phyloP scores from a whole-genome alignment of 2,113 vertebrate species.

The Chauna torquata region DNA sequence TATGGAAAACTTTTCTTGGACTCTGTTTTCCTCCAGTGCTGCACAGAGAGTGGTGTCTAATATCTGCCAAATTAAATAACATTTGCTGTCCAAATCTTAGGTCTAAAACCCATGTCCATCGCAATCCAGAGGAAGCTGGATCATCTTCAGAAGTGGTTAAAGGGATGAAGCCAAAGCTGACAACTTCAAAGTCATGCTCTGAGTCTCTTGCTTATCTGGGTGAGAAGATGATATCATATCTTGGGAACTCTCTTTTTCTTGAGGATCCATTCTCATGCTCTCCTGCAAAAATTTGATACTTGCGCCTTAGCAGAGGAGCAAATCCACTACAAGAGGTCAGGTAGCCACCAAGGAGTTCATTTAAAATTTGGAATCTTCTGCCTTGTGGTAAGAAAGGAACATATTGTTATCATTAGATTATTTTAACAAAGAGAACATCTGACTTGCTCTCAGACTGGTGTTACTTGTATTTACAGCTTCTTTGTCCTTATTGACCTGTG shows the following conservation, averaged over 20 bases:
- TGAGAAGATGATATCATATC: neutral
- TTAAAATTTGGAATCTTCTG: neutral
- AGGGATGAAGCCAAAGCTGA: constrained; percentile 19
- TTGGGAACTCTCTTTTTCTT: neutral
- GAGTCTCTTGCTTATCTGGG: neutral
- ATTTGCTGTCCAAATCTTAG: constrained; percentile 3
- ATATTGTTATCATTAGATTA: constrained; percentile 12
- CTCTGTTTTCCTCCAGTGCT: neutral
- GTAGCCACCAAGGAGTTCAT: neutral
- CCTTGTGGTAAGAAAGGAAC: neutral
- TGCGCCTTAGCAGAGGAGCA: neutral
- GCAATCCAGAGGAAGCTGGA: neutral
- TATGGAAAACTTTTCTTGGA: neutral
- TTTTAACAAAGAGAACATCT: neutral
- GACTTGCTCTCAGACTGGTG: neutral
- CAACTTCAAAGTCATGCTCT: constrained; percentile 4
- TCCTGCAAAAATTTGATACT: neutral
- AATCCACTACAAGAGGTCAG: neutral
- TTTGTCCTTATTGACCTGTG: constrained; percentile 8
- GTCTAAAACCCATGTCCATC: neutral
- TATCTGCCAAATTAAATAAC: constrained; percentile 49
- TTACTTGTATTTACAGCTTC: constrained; percentile 10
- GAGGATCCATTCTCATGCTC: neutral
- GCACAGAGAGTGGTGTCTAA: neutral
- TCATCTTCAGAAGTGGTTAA: constrained; percentile 24